Evolutionary conservation across 1,140 invertebrate species (phyloP).

Genomic region (Bombus polaris): DNA sequence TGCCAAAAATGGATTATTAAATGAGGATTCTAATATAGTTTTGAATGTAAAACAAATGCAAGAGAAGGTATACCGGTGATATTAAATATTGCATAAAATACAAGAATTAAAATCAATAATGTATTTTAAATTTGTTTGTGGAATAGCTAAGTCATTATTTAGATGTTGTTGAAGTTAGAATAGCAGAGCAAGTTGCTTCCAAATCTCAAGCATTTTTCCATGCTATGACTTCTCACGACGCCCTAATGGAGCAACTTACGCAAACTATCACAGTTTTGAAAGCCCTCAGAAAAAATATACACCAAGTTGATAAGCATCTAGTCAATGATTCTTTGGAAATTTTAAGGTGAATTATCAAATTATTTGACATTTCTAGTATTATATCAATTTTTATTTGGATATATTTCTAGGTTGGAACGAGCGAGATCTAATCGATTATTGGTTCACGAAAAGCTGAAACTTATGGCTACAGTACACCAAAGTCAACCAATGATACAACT

Average conservation of each 20-base stretch:
- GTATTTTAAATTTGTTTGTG: constrained; percentile 40
- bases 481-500: constrained; percentile 98
- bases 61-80: constrained; percentile 83
- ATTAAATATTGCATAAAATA: neutral
- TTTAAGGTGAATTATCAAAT: constrained; percentile 82
- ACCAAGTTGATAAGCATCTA: constrained; percentile 89
- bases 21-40: constrained; percentile 71
- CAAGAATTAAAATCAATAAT: neutral
- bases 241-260: constrained; percentile 94
- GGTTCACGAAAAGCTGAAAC: constrained; percentile 90
- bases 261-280: constrained; percentile 91
- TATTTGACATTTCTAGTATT: neutral
- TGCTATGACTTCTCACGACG: constrained; percentile 98
- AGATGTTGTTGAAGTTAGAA: constrained; percentile 97
- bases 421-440: constrained; percentile 85
- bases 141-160: constrained; percentile 94
- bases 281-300: constrained; percentile 87
- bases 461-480: constrained; percentile 98
- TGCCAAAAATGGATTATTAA: constrained; percentile 77
- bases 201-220: constrained; percentile 98
- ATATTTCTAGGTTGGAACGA: constrained; percentile 81
- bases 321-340: constrained; percentile 92
- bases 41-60: constrained; percentile 84
- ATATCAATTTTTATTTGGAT: neutral
- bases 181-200: constrained; percentile 97